phyloP scores from a whole-genome alignment of 1,140 invertebrate genomes.

The Rhagoletis zephyria region DNA sequence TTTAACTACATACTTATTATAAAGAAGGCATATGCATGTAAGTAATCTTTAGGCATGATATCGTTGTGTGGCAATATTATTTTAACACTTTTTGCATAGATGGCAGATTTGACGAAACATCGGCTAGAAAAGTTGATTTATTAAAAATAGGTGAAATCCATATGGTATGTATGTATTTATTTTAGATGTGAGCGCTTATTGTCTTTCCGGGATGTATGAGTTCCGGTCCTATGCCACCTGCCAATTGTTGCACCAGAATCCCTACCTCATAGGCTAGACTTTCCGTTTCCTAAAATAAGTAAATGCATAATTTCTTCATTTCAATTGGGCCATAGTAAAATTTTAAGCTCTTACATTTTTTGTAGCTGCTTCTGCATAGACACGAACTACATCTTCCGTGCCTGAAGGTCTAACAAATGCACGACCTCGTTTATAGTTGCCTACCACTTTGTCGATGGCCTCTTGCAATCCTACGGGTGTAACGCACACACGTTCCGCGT shows the following conservation, averaged over 20 bases:
- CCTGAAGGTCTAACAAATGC: constrained; percentile 96
- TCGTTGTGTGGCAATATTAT: neutral
- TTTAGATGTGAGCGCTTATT: constrained; percentile 66
- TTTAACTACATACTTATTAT: constrained; percentile 14
- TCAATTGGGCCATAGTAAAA: neutral
- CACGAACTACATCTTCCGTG: constrained; percentile 95
- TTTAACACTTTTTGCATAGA: neutral
- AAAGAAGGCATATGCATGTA: constrained; percentile 15
- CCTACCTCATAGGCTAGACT: constrained; percentile 84
- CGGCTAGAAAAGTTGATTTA: neutral
- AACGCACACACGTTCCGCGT: constrained; percentile 87
- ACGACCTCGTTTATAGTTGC: constrained; percentile 81
- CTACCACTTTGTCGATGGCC: constrained; percentile 83
- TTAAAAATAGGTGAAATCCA: neutral
- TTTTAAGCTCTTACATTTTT: constrained; percentile 74
- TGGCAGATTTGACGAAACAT: neutral
- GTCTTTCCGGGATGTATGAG: constrained; percentile 72
- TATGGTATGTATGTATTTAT: neutral
- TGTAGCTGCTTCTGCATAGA: constrained; percentile 95
- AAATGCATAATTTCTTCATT: neutral
- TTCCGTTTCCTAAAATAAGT: constrained; percentile 77
- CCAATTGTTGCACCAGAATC: constrained; percentile 82
- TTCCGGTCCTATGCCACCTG: constrained; percentile 80
- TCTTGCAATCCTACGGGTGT: constrained; percentile 87
- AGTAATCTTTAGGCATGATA: neutral